These are phyloP conservation scores for Dromiciops gliroides DNA, from an alignment of 2,113 vertebrate genomes.

Conservation along the genomic window DNA sequence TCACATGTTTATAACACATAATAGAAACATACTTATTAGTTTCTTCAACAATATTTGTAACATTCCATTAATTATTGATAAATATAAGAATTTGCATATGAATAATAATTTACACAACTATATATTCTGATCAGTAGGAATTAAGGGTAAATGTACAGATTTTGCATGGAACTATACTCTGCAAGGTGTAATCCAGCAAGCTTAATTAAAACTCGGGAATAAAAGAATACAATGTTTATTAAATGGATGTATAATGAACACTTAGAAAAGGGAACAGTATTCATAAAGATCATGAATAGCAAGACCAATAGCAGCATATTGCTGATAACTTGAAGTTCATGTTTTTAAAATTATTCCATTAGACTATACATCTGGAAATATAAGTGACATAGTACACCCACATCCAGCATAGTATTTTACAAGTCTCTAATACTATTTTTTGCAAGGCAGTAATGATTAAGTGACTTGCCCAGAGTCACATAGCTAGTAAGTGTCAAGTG, in stretches of 20 bases:
- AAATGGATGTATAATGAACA: neutral
- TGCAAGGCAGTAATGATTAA: too few relatives aligned
- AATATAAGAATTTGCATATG: neutral
- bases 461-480: too few relatives aligned
- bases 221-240: neutral
- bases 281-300: neutral
- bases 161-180: neutral
- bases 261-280: neutral
- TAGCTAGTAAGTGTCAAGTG: too few relatives aligned
- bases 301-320: neutral
- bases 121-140: neutral
- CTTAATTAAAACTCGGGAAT: too few relatives aligned
- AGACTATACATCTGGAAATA: neutral
- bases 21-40: neutral
- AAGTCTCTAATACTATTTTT: neutral
- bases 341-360: neutral
- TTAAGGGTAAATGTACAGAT: neutral
- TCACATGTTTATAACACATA: neutral
- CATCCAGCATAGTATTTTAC: neutral
- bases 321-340: neutral
- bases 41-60: neutral
- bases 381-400: too few relatives aligned
- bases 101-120: neutral
- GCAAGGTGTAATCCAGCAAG: neutral
- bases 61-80: neutral